These are phyloP conservation scores for Andrena haemorrhoa DNA, from an alignment of 2,888 invertebrate species.

Conservation along the genomic window DNA sequence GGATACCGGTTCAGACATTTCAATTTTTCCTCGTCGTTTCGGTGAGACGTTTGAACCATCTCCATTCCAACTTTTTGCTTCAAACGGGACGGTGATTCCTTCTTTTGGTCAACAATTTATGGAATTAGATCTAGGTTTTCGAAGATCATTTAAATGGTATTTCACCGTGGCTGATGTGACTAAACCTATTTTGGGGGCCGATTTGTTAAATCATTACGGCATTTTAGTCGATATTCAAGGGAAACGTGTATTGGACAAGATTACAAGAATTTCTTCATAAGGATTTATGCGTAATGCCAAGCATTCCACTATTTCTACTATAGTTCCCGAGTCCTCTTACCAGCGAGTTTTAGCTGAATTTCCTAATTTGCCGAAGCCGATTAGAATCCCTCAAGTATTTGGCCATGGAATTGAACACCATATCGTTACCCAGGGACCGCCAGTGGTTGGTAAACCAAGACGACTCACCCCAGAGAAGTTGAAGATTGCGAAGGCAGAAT, in stretches of 20 bases:
- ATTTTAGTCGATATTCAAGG: neutral
- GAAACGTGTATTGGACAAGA: neutral
- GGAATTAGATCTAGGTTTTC: neutral
- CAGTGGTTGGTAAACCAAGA: neutral
- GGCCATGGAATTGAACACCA: neutral
- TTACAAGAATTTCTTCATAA: neutral
- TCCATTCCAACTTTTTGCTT: neutral
- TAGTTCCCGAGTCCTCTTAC: too few species aligned
- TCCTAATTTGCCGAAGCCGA: too few species aligned
- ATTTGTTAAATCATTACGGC: neutral
- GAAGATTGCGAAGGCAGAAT: neutral
- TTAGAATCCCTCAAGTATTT: too few species aligned
- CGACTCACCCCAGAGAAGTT: neutral
- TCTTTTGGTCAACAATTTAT: neutral
- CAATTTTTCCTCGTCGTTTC: neutral
- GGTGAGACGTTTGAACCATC: neutral
- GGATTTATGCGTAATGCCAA: neutral
- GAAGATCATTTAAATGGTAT: neutral
- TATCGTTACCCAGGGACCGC: conserved; percentile 1
- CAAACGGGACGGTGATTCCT: neutral
- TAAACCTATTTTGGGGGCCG: neutral
- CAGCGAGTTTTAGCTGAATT: too few species aligned
- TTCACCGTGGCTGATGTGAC: neutral
- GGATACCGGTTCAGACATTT: conserved; percentile 17
- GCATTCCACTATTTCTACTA: neutral